Base-by-base conservation (phyloP, 2,797 vertebrate species). In the Cichlasoma orientale region DNA sequence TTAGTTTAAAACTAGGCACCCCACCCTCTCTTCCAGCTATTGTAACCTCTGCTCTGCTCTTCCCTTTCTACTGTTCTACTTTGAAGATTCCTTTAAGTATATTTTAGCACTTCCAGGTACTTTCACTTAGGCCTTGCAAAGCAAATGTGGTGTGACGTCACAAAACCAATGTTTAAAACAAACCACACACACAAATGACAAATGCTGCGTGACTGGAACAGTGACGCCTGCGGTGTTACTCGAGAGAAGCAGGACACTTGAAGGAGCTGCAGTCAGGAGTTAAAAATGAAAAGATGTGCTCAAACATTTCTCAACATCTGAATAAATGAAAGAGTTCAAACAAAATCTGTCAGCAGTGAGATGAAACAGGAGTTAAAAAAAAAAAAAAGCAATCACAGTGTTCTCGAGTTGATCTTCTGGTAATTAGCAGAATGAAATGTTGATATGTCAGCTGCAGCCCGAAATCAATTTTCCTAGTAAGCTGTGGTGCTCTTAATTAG, bases 241-340 rank as follows among this genome's bases (percentile, higher is more conserved):
- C 9, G 27, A 50, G 18, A 27, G 13, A 23, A n/a, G 18, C 41
- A 29, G 25, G 16, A 68, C 0, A 13, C 41, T 50, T 50, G 0
- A 50, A 50, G 0, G 41, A 68, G 19, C 5, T 13, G 25, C 41
- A 50, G 41, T 18, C 23, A 50, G 61, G 19, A 29, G 25, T 68
- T 66, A 50, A 68, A 68, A 44, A n/a, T 68, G 41, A 68, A 68
- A 50, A 19, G 61, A 50, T 66, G 38, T n/a, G 38, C 59, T 63
- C 38, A 63, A 44, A 1, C 38, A 66, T 47, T 66, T 66, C 38
- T 66, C 38, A 47, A 66, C 23, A 66, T 66, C 38, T 66, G 41
- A 68, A 29, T 50, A 68, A 68, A 68, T 50, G 16, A 68, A 50
- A n/a, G 25, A 50, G 61, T 19, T 68, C 61, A 68, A 68, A 50